Evolutionary conservation across 2,113 vertebrate species (phyloP).

Genomic region (Okapia johnstoni): DNA sequence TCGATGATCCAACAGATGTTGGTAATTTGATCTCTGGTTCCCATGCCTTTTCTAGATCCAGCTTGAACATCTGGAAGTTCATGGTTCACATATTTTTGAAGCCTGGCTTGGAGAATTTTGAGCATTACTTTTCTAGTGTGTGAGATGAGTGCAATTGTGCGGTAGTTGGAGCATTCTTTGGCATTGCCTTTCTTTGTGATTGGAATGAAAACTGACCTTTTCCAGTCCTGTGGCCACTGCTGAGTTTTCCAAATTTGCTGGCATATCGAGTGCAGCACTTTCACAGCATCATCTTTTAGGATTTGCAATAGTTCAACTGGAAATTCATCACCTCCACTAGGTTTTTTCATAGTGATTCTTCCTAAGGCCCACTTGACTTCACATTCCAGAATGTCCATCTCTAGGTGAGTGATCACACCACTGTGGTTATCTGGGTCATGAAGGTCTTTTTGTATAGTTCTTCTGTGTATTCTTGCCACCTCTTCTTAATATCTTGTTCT

Average conservation of each 20-base stretch:
- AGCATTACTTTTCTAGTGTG: not conserved
- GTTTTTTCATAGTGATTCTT: not conserved
- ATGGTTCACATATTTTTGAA: not conserved
- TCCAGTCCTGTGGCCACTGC: not conserved
- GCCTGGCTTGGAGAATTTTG: not conserved
- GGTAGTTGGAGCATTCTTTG: not conserved
- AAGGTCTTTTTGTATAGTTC: not conserved
- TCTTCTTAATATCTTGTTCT: not conserved
- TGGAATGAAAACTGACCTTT: not conserved
- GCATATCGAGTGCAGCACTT: not conserved
- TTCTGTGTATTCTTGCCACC: not conserved
- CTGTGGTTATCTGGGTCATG: not conserved
- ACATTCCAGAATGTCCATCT: not conserved
- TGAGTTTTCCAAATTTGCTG: not conserved
- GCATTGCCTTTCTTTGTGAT: not conserved
- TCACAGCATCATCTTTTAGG: not conserved
- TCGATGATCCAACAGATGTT: not conserved
- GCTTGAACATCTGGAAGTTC: not conserved
- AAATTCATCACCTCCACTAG: not conserved
- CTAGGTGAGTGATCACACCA: not conserved
- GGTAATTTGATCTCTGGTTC: not conserved
- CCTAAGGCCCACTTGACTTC: not conserved
- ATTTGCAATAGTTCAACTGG: not conserved
- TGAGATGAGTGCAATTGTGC: not conserved
- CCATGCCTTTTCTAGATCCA: not conserved